Evolutionary conservation across 2,113 vertebrate species (phyloP), one percentile per base, ranked within the genome.

Genomic region (Ondatra zibethicus): DNA sequence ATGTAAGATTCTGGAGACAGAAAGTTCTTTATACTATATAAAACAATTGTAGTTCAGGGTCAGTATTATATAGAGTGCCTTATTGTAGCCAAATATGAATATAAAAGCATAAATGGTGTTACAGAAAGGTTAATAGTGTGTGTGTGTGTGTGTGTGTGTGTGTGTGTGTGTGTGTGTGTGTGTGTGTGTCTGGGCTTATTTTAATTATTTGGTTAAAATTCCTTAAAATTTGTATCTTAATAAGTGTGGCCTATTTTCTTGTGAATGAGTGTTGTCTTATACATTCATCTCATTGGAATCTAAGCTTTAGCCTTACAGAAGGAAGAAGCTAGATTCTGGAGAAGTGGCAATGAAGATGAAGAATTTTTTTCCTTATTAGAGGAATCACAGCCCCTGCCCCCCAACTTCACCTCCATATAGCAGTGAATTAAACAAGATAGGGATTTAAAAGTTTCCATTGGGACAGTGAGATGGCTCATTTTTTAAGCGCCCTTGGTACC

Each of bases 211-310:
- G 47, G n/a, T 63, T 96, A 95, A 96, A 16, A 27, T 88, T 66
- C 68, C n/a, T 91, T 52, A 76, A 52, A 82, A 86, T 14, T 88
- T 85, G 50, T 73, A 95, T 91, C 85, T 82, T 52, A 55, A 96
- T 97, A 89, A 95, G 3, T 52, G 33, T 94, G 89, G 77, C 95
- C 9, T 87, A 68, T 92, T 72, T 88, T 78, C 88, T 96, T 93
- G 96, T 82, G 33, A 82, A 58, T 36, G 52, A 82, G 17, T 58
- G 7, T 81, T 80, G 50, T 81, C 50, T 81, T 82, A 33, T 12
- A 55, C 31, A 55, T 50, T 11, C 17, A 55, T 55, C 77, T 55
- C 5, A 58, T 58, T 55, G 13, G 8, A 1, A 27, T 13, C 68
- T 63, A 52, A 73, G 9, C 36, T 19, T 84, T 91, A 68, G 68